Evolutionary conservation across 2,888 invertebrate genomes (phyloP), one percentile per base, ranked within the genome.

Genomic region (Pachymerium ferrugineum): DNA sequence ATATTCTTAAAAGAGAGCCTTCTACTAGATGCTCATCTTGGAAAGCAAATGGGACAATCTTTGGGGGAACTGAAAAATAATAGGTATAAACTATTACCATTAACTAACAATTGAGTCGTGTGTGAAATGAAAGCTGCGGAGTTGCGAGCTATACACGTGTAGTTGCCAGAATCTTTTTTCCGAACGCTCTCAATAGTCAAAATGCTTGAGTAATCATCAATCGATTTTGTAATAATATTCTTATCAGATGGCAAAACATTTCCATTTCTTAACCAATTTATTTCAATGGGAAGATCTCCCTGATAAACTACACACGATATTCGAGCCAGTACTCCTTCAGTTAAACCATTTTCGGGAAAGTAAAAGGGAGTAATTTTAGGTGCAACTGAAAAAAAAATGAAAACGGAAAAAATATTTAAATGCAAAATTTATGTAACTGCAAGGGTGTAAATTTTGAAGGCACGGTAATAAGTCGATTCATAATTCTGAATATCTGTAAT

Each of bases 291-390:
- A 3, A 78, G 77, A 74, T 81, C 80, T 3, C 80, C 81, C 67
- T 79, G 78, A 31, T 78, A 77, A 33, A 80, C 79, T 25, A 79
- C 78, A 76, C 82, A 82, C 81, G 86, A 83, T 70, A 85, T 82
- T 76, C 85, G 83, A 33, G 84, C 83, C 73, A 85, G 84, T 77
- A 84, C 83, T 70, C 86, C 86, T 75, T 85, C 86, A 79, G 84
- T 85, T 54, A 85, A 82, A 74, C 85, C 85, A 76, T 83, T 84
- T 67, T 81, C 78, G 80, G 85, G 85, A 78, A 85, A 85, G 78
- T 81, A 81, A 79, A 86, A 86, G 76, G 85, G 85, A 77, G 33
- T 30, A 33, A 69, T 69, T 33, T 69, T 69, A 8, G 69, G 69
- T 3, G 69, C 33, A 69, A 69, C 69, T 69, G 69, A 31, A 69